phyloP scores from a whole-genome alignment of 2,113 vertebrate species.

The Calonectris borealis region DNA sequence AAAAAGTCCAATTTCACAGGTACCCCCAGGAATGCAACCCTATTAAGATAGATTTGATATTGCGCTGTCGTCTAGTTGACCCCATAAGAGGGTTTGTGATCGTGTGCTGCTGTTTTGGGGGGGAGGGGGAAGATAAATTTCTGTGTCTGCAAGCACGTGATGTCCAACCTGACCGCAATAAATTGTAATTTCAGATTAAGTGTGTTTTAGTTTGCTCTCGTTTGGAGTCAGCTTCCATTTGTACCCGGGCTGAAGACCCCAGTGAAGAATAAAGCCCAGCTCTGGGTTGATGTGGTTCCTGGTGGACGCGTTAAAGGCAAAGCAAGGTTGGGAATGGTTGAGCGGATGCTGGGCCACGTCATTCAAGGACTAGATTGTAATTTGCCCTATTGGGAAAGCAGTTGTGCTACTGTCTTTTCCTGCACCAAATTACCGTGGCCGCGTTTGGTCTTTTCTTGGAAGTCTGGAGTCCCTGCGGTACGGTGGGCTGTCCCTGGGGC shows the following conservation, averaged over 20 bases:
- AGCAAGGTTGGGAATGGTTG: background rate
- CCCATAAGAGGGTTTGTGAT: rapidly evolving
- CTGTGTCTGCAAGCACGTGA: background rate
- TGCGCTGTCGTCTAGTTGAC: rapidly evolving
- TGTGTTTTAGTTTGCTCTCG: background rate
- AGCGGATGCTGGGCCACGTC: background rate
- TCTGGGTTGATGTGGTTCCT: background rate
- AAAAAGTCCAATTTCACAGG: background rate
- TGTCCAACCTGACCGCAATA: background rate
- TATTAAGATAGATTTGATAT: background rate
- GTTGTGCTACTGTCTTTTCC: background rate
- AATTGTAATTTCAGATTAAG: background rate
- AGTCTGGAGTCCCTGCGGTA: background rate
- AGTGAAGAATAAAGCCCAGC: background rate
- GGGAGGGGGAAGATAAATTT: background rate
- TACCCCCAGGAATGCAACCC: background rate
- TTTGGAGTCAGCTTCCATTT: background rate
- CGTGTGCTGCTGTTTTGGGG: background rate
- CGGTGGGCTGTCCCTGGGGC: background rate
- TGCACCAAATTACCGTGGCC: background rate
- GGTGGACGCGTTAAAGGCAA: rapidly evolving
- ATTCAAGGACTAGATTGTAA: background rate
- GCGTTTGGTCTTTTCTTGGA: background rate
- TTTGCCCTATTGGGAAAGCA: background rate
- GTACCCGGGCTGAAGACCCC: background rate